A percentile compares a stretch with the other conserved stretches of the same genome.
These are phyloP conservation scores for Thymelicus sylvestris DNA, from an alignment of 2,888 invertebrate species.

Conservation along the genomic window DNA sequence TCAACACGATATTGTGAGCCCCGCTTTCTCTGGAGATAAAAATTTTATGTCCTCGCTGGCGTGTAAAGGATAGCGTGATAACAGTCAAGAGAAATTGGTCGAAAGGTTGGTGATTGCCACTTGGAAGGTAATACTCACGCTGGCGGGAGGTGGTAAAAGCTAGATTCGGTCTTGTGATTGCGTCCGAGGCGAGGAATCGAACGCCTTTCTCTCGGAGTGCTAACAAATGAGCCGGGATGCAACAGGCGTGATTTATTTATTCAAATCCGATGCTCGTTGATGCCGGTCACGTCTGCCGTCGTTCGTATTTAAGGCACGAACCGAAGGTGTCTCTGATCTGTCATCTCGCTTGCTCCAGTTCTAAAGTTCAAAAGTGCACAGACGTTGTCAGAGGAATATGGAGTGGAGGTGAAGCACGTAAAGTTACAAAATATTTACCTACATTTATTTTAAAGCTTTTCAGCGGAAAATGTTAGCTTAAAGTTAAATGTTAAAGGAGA, in stretches of 20 bases:
- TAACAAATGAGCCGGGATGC: constrained; percentile 75
- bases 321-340: constrained; percentile 62
- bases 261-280: constrained; percentile 70
- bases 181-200: constrained; percentile 67
- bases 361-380: constrained; percentile 51
- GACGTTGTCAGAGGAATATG: constrained; percentile 4
- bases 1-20: constrained; percentile 41
- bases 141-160: constrained; percentile 65
- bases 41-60: constrained; percentile 55
- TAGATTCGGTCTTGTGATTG: constrained; percentile 66
- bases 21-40: constrained; percentile 69
- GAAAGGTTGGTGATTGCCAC: constrained; percentile 37
- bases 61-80: constrained; percentile 57
- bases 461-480: too few relatives aligned
- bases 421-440: constrained; percentile 18
- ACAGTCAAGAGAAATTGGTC: constrained; percentile 57
- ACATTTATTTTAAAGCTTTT: background rate
- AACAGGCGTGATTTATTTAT: constrained; percentile 71
- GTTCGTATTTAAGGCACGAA: constrained; percentile 65
- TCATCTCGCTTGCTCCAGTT: constrained; percentile 50
- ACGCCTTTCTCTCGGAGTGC: constrained; percentile 72
- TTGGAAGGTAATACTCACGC: constrained; percentile 52
- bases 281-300: constrained; percentile 68
- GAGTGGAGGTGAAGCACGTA: constrained; percentile 12
- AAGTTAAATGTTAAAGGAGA: too few relatives aligned